phyloP scores from a whole-genome alignment of 2,113 vertebrate genomes.

The Hydrolagus affinis region DNA sequence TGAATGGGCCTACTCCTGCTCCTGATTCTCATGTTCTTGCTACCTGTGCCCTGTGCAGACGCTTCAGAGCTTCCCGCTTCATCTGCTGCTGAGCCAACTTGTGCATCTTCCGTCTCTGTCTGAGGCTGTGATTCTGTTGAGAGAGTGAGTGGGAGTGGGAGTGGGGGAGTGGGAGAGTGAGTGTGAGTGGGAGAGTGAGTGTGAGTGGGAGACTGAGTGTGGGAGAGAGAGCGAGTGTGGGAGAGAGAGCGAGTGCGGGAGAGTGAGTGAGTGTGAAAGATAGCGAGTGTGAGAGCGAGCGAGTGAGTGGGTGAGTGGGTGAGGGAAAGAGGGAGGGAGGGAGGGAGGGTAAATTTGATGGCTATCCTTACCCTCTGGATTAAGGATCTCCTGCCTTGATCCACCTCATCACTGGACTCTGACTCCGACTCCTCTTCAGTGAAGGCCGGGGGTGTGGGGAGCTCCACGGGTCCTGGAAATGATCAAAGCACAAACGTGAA shows the following conservation, averaged over 20 bases:
- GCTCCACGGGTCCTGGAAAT: constrained; percentile 43
- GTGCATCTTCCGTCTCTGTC: constrained; percentile 57
- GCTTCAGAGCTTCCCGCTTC: constrained; percentile 78
- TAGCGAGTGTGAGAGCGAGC: too few species aligned
- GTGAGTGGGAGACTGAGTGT: too few species aligned
- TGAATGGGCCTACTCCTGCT: not conserved
- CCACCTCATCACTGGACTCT: constrained; percentile 56
- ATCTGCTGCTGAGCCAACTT: constrained; percentile 62
- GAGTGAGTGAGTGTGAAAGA: too few species aligned
- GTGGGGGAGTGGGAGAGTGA: not conserved
- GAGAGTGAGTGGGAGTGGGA: constrained; percentile 19
- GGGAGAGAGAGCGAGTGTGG: too few species aligned
- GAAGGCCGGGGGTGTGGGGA: constrained; percentile 37
- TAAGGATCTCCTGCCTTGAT: constrained; percentile 45
- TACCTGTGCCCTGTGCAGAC: constrained; percentile 91
- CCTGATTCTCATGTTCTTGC: too few species aligned
- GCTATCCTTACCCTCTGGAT: constrained; percentile 32
- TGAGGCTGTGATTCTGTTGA: constrained; percentile 50
- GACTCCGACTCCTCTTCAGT: constrained; percentile 42
- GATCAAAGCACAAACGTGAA: constrained; percentile 23
- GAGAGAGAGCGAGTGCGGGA: too few species aligned
- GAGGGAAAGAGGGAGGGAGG: not conserved
- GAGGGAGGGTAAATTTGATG: not conserved
- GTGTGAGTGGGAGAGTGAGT: too few species aligned
- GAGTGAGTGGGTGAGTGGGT: too few species aligned